Percentiles rank a stretch among this genome's conserved stretches.
Conservation (phyloP, 2,113 vertebrate genomes). For the Cepphus grylle region DNA sequence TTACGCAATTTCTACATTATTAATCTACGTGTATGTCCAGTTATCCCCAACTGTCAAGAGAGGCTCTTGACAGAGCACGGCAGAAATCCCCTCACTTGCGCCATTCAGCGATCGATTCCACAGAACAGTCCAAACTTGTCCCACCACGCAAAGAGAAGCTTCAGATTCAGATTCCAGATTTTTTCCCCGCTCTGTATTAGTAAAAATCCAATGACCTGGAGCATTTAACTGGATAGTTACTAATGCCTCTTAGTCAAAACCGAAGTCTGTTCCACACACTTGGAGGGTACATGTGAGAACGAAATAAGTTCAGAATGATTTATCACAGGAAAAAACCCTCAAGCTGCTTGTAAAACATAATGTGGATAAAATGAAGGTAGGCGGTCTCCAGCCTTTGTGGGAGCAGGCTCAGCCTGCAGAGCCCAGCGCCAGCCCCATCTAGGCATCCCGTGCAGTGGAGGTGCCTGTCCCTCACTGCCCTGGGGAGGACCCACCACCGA, state of each 20-base stretch:
- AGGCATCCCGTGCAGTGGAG: background rate
- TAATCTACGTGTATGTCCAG: no score
- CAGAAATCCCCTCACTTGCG: accelerated
- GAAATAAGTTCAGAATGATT: background rate
- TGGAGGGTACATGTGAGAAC: background rate
- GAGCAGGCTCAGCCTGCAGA: background rate
- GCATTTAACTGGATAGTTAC: background rate
- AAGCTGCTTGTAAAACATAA: background rate
- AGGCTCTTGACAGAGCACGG: background rate
- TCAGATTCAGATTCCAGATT: background rate
- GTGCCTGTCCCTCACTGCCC: background rate
- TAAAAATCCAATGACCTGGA: background rate
- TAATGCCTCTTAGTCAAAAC: background rate
- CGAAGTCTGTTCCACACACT: background rate
- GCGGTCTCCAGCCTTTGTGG: background rate
- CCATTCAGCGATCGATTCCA: background rate
- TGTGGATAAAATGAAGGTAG: background rate
- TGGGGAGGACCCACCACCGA: background rate
- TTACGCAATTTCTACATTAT: background rate
- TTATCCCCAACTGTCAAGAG: background rate
- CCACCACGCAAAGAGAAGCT: background rate
- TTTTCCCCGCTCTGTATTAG: background rate
- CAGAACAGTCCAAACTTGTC: accelerated
- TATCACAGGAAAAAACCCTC: background rate
- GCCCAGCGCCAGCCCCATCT: background rate